Base-by-base conservation (phyloP, 2,797 vertebrate genomes). In the Halcyon badia region DNA sequence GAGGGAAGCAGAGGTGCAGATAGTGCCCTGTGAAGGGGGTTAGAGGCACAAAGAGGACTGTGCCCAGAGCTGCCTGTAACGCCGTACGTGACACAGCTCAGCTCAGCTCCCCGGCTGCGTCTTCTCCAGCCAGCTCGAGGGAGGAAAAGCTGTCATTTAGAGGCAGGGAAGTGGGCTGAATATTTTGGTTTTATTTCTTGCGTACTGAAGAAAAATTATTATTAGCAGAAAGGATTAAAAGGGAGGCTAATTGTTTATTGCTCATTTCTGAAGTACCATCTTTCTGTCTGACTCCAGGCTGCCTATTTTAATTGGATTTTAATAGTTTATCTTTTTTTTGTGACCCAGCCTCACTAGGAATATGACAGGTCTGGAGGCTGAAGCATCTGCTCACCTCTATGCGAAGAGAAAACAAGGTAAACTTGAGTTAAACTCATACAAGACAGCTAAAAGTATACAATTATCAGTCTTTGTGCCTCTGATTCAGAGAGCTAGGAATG, bases 171-270 rank as follows among this genome's bases (percentile, higher is more conserved):
- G 56, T 61, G 44, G 91, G 64, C 0, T 81, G 85, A 83, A 24
- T 83, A 64, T 89, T 97, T 85, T 85, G 57, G 28, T 17, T 54
- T 85, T 39, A 75, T 94, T 90, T 89, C 93, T 72, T 72, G 76
- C 4, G 2, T 54, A 22, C 57, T 70, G 39, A 80, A 90, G 64
- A 66, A 77, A 88, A 97, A 80, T 58, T 3, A 54, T 57, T 61
- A 64, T 73, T 70, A 81, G 44, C 35, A 89, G 41, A 41, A 83
- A 71, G 70, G 5, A 7, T 48, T 37, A 56, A 68, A 87, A 87
- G 48, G 25, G 24, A 80, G 51, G 72, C 57, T 87, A 92, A 77
- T 66, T 68, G 51, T 58, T 83, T 76, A 68, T 18, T 73, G 83
- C 28, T 95, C n/a, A 20, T 94, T 94, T 83, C 89, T 86, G 79